These are phyloP conservation scores for Drosophila borealis DNA, from an alignment of 2,888 invertebrate species.

Conservation along the genomic window DNA sequence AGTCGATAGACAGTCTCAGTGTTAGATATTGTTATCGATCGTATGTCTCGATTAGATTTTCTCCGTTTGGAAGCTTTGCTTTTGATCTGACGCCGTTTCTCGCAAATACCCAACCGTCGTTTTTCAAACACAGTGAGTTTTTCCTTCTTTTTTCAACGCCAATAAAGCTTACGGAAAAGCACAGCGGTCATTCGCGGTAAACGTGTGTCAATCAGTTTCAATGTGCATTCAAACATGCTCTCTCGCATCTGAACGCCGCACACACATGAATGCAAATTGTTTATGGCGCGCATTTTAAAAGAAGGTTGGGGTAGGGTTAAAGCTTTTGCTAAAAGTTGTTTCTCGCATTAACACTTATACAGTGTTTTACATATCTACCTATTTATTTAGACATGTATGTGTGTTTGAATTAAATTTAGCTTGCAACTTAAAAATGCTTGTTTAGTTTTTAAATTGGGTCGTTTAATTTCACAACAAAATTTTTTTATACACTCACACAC, in stretches of 20 bases:
- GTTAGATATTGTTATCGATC: constrained; percentile 41
- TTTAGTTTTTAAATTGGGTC: constrained; percentile 28
- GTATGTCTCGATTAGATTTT: constrained; percentile 23
- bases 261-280: constrained; percentile 50
- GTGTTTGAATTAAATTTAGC: constrained; percentile 15
- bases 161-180: constrained; percentile 46
- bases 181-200: constrained; percentile 29
- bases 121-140: constrained; percentile 18
- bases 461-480: constrained; percentile 1
- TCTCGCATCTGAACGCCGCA: constrained; percentile 19
- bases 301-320: constrained; percentile 66
- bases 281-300: constrained; percentile 71
- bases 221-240: constrained; percentile 54
- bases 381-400: constrained; percentile 10
- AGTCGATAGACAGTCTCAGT: constrained; percentile 26
- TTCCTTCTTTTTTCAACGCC: constrained; percentile 29
- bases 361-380: constrained; percentile 11
- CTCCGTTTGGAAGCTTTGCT: constrained; percentile 34
- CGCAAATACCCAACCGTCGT: constrained; percentile 18
- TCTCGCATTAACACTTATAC: constrained; percentile 17
- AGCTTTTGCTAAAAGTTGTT: constrained; percentile 38
- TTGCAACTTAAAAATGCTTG: constrained; percentile 21
- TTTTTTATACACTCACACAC: not conserved
- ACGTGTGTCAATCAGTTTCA: constrained; percentile 41
- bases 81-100: constrained; percentile 26